phyloP scores from a whole-genome alignment of 2,797 vertebrate species.

The Cuculus canorus region DNA sequence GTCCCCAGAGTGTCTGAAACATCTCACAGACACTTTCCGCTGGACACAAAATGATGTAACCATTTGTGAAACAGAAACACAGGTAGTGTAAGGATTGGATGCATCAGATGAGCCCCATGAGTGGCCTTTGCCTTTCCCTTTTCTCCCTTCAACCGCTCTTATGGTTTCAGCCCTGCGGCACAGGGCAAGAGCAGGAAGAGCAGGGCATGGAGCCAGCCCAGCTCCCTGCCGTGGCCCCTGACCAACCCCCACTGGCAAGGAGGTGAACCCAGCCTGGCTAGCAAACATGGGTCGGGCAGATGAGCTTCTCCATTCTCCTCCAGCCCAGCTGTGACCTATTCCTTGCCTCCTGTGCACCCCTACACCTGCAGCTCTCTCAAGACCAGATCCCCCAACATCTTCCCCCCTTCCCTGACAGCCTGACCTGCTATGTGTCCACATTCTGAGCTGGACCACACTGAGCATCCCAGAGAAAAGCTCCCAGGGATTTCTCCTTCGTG shows the following conservation, averaged over 20 bases:
- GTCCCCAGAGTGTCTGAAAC: neutral
- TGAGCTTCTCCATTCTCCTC: neutral
- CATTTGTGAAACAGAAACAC: fast-evolving
- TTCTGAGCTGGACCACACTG: neutral
- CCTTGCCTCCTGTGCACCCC: neutral
- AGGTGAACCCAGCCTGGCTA: fast-evolving
- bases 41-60: neutral
- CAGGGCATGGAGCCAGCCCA: neutral
- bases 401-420: neutral
- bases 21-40: neutral
- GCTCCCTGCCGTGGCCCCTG: neutral
- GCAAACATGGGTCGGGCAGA: neutral
- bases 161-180: neutral
- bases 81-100: neutral
- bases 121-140: neutral
- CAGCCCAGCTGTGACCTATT: neutral
- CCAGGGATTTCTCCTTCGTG: fast-evolving
- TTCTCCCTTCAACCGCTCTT: neutral
- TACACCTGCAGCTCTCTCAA: neutral
- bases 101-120: neutral
- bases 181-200: neutral
- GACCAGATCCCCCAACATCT: neutral
- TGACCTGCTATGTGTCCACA: fast-evolving
- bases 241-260: neutral
- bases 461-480: neutral